Base-by-base conservation (phyloP, 2,113 vertebrate species). In the Pogona vitticeps region DNA sequence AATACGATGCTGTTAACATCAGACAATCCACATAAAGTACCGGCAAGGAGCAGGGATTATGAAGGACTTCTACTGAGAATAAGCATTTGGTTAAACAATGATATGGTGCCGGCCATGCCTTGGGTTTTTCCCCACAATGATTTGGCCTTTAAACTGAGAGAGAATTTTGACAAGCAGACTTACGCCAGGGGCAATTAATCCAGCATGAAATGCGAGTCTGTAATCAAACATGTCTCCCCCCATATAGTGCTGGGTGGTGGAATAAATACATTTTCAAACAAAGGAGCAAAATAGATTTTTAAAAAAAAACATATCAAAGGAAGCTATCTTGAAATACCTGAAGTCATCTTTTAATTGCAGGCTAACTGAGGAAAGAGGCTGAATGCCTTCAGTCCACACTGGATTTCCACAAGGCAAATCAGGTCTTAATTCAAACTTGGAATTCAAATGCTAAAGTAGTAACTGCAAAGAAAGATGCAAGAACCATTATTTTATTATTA, bases 1-100 rank as follows among this genome's bases (percentile, higher is more conserved):
- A 95, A 96, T 96, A 93, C 93, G 95, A 86, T 93, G 92, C 80
- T 93, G 89, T 95, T 94, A 94, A 95, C 95, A 96, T 94, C 86
- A 82, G 94, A 93, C 92, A 83, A 92, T 88, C 91, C 79, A 1
- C 88, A 84, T 82, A 77, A 82, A 83, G 77, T 14, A 28, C 88
- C 88, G 58, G 82, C 91, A 38, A 82, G 92, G 91, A 94, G 88
- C 67, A 91, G 86, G 86, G 93, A 90, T 90, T 94, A 91, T 91
- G 91, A 95, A 95, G 91, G 89, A 85, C 84, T 95, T 96, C 86
- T 28, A 8, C 87, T 83, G 80, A 94, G 95, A 95, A 93, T 94
- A 95, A 94, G 93, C 86, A 88, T 91, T 95, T 93, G 90, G 88
- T 89, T 94, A 95, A 94, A 95, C 92, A 95, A 82, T 90, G 86